Conservation (phyloP, 92 coral and sea anemone species). For the Heteractis magnifica region DNA sequence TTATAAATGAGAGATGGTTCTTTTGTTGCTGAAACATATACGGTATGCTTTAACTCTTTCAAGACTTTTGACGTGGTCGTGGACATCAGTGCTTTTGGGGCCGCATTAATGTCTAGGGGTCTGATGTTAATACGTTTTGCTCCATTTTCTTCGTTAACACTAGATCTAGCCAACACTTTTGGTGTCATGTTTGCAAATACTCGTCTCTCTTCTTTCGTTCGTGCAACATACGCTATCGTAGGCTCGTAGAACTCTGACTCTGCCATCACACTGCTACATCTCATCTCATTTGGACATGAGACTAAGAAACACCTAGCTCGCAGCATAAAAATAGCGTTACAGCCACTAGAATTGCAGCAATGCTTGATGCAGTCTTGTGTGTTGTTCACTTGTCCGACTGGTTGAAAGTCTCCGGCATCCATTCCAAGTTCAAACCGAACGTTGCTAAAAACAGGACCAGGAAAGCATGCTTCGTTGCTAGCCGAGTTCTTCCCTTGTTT, state of each 20-base stretch:
- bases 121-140: constrained; percentile 9
- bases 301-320: constrained; percentile 77
- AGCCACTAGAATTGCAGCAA: constrained; percentile 69
- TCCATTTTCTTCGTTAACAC: background rate
- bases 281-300: constrained; percentile 57
- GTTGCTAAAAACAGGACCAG: constrained; percentile 59
- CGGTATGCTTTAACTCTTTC: background rate
- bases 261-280: constrained; percentile 69
- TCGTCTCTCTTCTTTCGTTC: constrained; percentile 49
- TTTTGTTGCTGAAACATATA: background rate
- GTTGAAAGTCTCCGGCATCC: constrained; percentile 80
- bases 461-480: constrained; percentile 43
- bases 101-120: background rate
- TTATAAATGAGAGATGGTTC: background rate
- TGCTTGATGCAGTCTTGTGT: constrained; percentile 65
- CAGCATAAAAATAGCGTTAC: constrained; percentile 82
- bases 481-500: constrained; percentile 3
- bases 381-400: constrained; percentile 62
- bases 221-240: constrained; percentile 61
- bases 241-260: constrained; percentile 70
- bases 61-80: background rate
- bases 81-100: background rate
- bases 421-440: constrained; percentile 72
- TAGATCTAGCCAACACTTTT: constrained; percentile 5
- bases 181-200: constrained; percentile 63